Percentiles rank a stretch among this genome's conserved stretches.
Evolutionary conservation across 2,113 vertebrate species (phyloP).

Genomic region (Mormyrus iriodes): DNA sequence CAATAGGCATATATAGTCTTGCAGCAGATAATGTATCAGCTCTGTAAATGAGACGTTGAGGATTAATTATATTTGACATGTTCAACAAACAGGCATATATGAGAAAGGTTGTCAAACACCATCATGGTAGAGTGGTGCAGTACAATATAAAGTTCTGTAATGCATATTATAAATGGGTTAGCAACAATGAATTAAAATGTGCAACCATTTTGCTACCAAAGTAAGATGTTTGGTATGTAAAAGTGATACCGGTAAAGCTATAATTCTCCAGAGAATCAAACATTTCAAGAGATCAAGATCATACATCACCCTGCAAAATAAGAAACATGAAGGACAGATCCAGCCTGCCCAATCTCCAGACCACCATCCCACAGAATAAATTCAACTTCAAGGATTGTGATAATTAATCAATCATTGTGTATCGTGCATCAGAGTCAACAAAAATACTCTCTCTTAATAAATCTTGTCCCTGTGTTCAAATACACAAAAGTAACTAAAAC

Average conservation of each 20-base stretch:
- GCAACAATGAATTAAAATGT: too few species aligned
- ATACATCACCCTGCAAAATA: neutral
- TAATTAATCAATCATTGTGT: neutral
- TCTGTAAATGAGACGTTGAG: too few species aligned
- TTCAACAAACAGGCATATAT: too few species aligned
- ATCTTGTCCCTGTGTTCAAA: neutral
- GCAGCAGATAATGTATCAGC: too few species aligned
- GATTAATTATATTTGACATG: too few species aligned
- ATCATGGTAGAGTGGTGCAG: too few species aligned
- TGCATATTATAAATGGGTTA: too few species aligned
- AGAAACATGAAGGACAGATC: neutral
- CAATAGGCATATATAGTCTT: too few species aligned
- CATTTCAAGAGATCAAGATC: neutral
- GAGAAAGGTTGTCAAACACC: too few species aligned
- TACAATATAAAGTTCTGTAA: too few species aligned
- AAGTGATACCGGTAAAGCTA: neutral
- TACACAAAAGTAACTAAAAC: neutral
- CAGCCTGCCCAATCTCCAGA: neutral
- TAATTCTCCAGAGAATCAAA: neutral
- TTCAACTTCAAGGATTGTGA: neutral
- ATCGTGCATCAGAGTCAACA: neutral
- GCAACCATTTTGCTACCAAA: too few species aligned
- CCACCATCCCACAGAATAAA: neutral
- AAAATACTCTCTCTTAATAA: neutral
- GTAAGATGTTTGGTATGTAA: too few species aligned